phyloP scores from a whole-genome alignment of 2,797 vertebrate genomes.

The Anguilla anguilla region DNA sequence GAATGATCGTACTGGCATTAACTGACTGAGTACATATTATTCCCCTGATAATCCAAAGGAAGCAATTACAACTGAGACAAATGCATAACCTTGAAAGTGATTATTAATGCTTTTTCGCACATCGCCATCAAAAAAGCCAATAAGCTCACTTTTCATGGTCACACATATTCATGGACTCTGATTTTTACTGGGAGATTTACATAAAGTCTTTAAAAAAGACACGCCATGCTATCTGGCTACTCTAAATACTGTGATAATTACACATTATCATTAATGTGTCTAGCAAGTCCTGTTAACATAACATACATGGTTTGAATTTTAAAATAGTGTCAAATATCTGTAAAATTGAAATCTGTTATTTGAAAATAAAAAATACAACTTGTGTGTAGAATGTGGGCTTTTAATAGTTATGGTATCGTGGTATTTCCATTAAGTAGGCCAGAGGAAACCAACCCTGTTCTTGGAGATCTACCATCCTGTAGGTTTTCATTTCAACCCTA shows the following conservation, averaged over 20 bases:
- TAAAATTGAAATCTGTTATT: too few relatives aligned
- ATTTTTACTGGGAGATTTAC: neutral
- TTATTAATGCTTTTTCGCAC: neutral
- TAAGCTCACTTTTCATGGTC: neutral
- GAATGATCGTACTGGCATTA: slow-evolving; percentile 21
- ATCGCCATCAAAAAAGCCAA: neutral
- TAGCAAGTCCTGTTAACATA: neutral
- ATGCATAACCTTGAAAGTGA: neutral
- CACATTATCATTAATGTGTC: neutral
- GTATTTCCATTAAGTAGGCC: too few relatives aligned
- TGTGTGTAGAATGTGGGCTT: too few relatives aligned
- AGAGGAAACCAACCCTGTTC: too few relatives aligned
- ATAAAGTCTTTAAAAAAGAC: neutral
- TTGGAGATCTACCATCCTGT: too few relatives aligned
- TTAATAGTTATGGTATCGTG: too few relatives aligned
- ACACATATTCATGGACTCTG: neutral
- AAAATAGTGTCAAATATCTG: too few relatives aligned
- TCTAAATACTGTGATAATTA: neutral
- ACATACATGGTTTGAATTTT: neutral
- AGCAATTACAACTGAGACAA: neutral
- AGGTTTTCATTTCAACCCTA: too few relatives aligned
- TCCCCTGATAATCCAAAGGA: slow-evolving; percentile 7
- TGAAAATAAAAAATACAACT: too few relatives aligned
- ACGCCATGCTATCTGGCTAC: neutral
- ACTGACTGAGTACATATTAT: neutral